phyloP scores from a whole-genome alignment of 2,888 invertebrate species.

The Actias luna region DNA sequence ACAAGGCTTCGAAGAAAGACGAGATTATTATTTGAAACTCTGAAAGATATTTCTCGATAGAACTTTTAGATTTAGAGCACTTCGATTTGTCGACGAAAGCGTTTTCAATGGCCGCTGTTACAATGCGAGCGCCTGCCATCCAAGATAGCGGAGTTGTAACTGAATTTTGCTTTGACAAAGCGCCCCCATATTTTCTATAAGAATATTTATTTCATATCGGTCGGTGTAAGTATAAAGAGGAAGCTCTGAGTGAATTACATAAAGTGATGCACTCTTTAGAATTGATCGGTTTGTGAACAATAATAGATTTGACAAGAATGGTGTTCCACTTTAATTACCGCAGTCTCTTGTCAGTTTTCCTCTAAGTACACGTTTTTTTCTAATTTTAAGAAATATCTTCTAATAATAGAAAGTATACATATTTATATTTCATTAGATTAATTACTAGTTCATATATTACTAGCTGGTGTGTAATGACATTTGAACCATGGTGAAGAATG shows the following conservation, averaged over 20 bases:
- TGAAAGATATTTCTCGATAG: constrained; percentile 13
- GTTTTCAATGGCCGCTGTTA: constrained; percentile 6
- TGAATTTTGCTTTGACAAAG: constrained; percentile 4
- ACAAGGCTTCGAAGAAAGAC: constrained; percentile 9
- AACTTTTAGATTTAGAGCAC: constrained; percentile 11
- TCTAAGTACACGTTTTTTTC: not conserved
- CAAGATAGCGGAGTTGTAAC: constrained; percentile 3
- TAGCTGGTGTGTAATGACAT: too few relatives aligned
- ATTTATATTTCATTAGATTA: not conserved
- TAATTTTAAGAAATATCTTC: not conserved
- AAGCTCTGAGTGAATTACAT: not conserved
- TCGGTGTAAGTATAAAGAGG: not conserved
- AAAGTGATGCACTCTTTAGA: not conserved
- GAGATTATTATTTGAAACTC: constrained; percentile 2
- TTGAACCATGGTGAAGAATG: too few relatives aligned
- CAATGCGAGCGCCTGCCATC: constrained; percentile 7
- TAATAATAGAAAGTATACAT: not conserved
- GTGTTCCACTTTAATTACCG: not conserved
- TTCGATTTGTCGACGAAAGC: constrained; percentile 7
- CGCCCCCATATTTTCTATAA: not conserved
- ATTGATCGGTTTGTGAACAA: not conserved
- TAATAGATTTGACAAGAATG: not conserved
- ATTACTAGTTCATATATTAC: too few relatives aligned
- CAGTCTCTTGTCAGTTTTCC: not conserved
- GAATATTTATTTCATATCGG: not conserved